These are phyloP conservation scores for Pipistrellus pygmaeus DNA, from an alignment of 2,797 vertebrate species.

Conservation along the genomic window DNA sequence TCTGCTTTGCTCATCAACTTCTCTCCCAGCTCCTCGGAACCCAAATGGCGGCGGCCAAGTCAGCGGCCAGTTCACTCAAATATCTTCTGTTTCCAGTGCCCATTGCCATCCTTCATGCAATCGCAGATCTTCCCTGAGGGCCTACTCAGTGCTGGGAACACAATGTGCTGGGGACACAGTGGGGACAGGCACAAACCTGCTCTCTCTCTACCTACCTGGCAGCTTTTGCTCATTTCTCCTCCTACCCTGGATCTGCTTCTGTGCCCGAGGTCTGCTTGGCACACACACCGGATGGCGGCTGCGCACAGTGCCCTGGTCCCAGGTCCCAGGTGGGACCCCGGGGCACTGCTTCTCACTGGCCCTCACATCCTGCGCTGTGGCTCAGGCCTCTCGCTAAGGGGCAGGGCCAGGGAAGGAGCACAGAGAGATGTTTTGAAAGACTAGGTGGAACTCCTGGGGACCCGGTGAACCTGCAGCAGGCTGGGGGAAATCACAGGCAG, in stretches of 20 bases:
- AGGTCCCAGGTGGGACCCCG: fast-evolving
- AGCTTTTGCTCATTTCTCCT: fast-evolving
- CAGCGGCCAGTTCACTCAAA: fast-evolving
- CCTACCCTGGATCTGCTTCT: background rate
- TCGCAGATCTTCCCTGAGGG: background rate
- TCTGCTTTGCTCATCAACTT: background rate
- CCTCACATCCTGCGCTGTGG: background rate
- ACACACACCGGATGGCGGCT: fast-evolving
- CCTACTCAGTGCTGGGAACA: background rate
- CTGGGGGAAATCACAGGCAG: background rate
- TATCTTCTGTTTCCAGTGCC: background rate
- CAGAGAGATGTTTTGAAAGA: background rate
- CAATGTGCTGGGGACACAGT: background rate
- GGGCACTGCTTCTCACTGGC: background rate
- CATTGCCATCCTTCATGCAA: fast-evolving
- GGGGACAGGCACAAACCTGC: background rate
- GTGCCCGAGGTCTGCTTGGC: background rate
- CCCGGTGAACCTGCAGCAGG: background rate
- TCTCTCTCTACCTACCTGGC: background rate
- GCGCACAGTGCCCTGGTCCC: background rate
- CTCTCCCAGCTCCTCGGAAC: background rate
- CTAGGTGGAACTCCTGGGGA: background rate
- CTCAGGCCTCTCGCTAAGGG: background rate
- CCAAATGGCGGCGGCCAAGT: background rate
- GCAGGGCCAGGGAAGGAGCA: background rate